These are phyloP conservation scores for Tilapia sparmanii DNA, from an alignment of 2,113 vertebrate genomes.

Conservation along the genomic window DNA sequence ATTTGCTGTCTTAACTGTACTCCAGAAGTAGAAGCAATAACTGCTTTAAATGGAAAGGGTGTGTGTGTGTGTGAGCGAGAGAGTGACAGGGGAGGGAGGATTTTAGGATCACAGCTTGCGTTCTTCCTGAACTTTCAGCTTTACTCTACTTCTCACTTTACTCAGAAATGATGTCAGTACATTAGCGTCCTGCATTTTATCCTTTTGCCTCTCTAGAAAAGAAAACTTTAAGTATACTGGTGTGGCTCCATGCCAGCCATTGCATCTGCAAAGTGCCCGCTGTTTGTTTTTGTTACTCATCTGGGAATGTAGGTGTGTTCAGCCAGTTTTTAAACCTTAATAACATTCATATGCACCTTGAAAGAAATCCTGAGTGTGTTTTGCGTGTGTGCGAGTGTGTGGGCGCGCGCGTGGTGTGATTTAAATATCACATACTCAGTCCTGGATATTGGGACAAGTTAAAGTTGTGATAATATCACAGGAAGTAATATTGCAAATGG, in stretches of 20 bases:
- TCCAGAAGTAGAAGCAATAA: constrained; percentile 65
- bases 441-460: constrained; percentile 14
- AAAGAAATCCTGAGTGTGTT: background rate
- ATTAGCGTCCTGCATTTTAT: constrained; percentile 14
- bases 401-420: background rate
- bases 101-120: constrained; percentile 18
- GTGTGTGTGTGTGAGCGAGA: background rate
- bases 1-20: constrained; percentile 21
- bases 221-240: background rate
- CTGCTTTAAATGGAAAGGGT: constrained; percentile 18
- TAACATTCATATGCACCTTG: constrained; percentile 26
- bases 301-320: constrained; percentile 32
- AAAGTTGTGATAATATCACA: constrained; percentile 40
- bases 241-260: constrained; percentile 11
- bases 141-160: constrained; percentile 25
- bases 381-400: background rate
- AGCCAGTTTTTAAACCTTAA: constrained; percentile 35
- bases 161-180: constrained; percentile 68
- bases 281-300: constrained; percentile 23
- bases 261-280: constrained; percentile 17
- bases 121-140: constrained; percentile 40
- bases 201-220: constrained; percentile 18
- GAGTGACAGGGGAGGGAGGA: background rate
- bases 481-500: constrained; percentile 18
- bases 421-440: constrained; percentile 19